Conservation (phyloP, 2,888 invertebrate species). For the Lithophane semibrunnea region DNA sequence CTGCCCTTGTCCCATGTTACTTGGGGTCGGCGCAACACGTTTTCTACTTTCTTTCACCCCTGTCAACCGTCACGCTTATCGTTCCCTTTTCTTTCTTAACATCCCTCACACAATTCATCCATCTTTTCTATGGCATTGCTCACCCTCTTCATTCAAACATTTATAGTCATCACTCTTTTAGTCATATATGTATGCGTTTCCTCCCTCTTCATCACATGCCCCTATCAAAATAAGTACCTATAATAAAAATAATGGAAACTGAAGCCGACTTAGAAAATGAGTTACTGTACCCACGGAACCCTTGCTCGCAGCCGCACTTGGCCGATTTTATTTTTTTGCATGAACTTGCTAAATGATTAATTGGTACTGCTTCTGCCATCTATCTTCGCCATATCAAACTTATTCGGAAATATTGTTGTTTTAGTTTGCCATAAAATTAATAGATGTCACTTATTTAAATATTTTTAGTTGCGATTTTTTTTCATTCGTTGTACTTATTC, state of each 20-base stretch:
- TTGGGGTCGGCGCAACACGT: no score
- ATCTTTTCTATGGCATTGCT: no score
- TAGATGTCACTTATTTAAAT: slow-evolving; percentile 37
- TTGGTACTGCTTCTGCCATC: slow-evolving; percentile 30
- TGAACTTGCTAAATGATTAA: background rate
- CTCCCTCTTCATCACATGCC: background rate
- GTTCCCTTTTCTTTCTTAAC: no score
- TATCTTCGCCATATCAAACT: background rate
- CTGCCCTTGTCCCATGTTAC: no score
- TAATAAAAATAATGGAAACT: background rate
- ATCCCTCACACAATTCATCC: no score
- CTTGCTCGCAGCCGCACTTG: background rate
- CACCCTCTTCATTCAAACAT: no score
- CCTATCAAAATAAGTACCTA: background rate
- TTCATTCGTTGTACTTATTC: background rate
- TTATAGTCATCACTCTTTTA: no score
- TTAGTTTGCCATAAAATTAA: background rate
- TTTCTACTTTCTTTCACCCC: no score
- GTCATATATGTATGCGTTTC: background rate
- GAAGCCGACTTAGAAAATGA: background rate
- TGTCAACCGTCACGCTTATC: no score
- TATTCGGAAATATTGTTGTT: background rate
- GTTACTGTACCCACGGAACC: background rate
- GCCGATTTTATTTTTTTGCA: background rate
- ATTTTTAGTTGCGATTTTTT: accelerated